Percentiles rank a stretch among this genome's conserved stretches.
phyloP scores from a whole-genome alignment of 2,113 vertebrate species.

The Chaetops frenatus region DNA sequence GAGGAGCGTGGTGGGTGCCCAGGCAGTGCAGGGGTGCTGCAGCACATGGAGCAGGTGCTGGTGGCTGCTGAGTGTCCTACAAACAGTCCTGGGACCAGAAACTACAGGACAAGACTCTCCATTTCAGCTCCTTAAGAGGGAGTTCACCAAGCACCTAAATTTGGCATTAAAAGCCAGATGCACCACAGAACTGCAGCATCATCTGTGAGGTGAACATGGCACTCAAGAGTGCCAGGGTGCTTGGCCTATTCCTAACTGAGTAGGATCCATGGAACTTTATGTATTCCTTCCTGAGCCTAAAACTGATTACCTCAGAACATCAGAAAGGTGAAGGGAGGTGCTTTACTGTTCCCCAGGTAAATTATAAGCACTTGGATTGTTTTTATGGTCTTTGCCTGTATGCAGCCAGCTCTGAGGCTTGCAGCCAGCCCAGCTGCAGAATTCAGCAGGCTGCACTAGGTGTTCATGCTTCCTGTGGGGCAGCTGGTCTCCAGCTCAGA shows the following conservation, averaged over 20 bases:
- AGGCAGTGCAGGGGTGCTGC: not conserved
- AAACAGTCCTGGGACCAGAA: not conserved
- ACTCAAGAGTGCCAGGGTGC: not conserved
- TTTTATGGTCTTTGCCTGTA: not conserved
- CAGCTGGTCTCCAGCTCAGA: not conserved
- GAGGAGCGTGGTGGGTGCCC: not conserved
- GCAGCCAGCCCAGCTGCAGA: not conserved
- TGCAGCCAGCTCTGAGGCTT: not conserved
- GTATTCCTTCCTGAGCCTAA: not conserved
- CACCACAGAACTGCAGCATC: not conserved
- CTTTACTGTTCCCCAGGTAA: not conserved
- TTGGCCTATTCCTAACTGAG: not conserved
- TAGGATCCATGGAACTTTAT: not conserved
- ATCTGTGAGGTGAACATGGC: not conserved
- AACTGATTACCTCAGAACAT: not conserved
- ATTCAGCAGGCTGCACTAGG: not conserved
- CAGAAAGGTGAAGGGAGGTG: not conserved
- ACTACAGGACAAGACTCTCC: not conserved
- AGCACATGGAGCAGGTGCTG: not conserved
- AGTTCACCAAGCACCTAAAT: not conserved
- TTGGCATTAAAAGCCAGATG: not conserved
- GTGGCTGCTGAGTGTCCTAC: not conserved
- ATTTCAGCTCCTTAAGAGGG: not conserved
- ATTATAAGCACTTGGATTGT: not conserved
- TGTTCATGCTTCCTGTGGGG: not conserved